Percentiles rank a stretch among this genome's conserved stretches.
phyloP scores from a whole-genome alignment of 2,797 vertebrate species.

The Lagocephalus sceleratus region DNA sequence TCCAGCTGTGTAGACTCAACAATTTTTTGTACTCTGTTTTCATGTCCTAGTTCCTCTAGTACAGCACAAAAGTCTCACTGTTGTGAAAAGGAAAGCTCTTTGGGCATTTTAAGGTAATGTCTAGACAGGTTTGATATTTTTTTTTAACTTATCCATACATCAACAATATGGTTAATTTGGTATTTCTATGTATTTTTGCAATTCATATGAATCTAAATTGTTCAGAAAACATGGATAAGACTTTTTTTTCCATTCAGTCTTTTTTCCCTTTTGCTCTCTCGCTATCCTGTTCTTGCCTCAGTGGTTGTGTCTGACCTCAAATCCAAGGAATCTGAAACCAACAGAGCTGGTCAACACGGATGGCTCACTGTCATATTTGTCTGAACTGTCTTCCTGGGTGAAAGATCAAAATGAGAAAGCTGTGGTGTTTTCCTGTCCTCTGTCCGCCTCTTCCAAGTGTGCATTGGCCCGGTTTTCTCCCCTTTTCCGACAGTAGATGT shows the following conservation, averaged over 20 bases:
- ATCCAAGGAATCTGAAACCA: conserved; percentile 62
- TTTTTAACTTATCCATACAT: conserved; percentile 2
- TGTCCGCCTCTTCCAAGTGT: conserved; percentile 8
- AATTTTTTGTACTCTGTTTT: conserved; percentile 39
- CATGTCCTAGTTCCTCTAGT: conserved; percentile 20
- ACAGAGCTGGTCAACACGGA: conserved; percentile 39
- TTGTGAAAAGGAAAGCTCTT: conserved; percentile 10
- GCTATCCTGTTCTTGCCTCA: conserved; percentile 31
- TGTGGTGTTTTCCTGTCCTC: conserved; percentile 13
- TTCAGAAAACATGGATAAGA: conserved; percentile 21
- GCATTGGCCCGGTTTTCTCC: conserved; percentile 8
- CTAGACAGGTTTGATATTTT: conserved; percentile 23
- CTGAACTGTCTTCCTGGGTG: conserved; percentile 11
- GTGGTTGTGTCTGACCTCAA: conserved; percentile 57
- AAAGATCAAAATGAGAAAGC: conserved; percentile 11
- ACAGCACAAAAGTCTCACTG: conserved; percentile 11
- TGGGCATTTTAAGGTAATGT: conserved; percentile 7
- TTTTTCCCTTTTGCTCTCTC: conserved; percentile 58
- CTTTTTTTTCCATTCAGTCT: conserved; percentile 65
- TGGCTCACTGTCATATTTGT: conserved; percentile 28
- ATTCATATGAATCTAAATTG: background rate
- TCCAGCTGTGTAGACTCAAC: conserved; percentile 77
- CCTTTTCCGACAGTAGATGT: conserved; percentile 10
- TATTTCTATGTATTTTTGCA: background rate
- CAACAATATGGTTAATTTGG: background rate